phyloP scores from a whole-genome alignment of 2,113 vertebrate genomes.

The Tachysurus vachellii region DNA sequence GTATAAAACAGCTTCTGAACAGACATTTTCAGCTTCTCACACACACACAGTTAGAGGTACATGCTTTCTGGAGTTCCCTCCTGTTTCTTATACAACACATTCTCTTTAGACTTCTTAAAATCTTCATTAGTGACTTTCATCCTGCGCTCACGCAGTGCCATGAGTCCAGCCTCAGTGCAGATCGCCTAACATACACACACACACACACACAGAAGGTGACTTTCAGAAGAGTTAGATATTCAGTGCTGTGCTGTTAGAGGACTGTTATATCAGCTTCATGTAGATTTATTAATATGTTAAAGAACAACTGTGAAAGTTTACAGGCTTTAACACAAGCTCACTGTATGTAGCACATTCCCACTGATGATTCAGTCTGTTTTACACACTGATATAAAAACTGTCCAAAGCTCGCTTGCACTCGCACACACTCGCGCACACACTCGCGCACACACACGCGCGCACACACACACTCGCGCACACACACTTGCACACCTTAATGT shows the following conservation, averaged over 20 bases:
- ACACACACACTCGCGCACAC: neutral
- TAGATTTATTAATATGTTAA: too few species aligned
- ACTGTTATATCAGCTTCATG: too few species aligned
- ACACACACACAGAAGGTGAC: neutral
- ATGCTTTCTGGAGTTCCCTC: conserved; percentile 96
- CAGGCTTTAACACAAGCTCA: too few species aligned
- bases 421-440: neutral
- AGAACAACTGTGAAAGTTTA: too few species aligned
- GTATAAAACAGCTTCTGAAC: neutral
- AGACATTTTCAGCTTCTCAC: neutral
- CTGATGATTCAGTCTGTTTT: too few species aligned
- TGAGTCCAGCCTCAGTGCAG: conserved; percentile 95
- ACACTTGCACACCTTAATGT: conserved; percentile 83
- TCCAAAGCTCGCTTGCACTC: neutral
- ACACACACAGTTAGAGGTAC: conserved; percentile 64
- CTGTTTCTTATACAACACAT: conserved; percentile 97
- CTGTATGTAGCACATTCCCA: too few species aligned
- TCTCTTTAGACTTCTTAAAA: conserved; percentile 99
- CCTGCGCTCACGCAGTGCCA: conserved; percentile 92
- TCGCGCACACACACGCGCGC: neutral
- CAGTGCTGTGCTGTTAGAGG: too few species aligned
- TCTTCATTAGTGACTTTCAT: conserved; percentile 99
- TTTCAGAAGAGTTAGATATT: too few species aligned
- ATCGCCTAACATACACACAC: conserved; percentile 80
- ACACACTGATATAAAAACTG: too few species aligned